Evolutionary conservation across 1,140 invertebrate genomes (phyloP).

Genomic region (Cepaea nemoralis): DNA sequence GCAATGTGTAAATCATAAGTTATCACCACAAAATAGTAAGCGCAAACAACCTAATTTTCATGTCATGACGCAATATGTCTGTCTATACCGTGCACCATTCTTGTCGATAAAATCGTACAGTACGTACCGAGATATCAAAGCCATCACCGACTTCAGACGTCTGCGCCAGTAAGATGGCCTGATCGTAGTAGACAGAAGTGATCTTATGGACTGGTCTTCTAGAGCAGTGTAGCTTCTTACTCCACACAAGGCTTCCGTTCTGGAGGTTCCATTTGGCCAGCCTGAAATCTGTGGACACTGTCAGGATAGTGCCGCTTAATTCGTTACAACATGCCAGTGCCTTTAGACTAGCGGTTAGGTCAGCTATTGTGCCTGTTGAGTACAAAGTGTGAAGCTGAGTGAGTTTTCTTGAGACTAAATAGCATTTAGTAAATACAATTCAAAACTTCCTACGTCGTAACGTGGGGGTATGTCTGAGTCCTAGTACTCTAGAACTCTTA

Average conservation of each 20-base stretch:
- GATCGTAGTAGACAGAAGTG: slow-evolving; percentile 25
- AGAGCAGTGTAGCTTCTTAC: neutral
- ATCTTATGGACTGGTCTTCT: neutral
- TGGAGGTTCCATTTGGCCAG: slow-evolving; percentile 23
- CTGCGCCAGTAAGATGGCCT: slow-evolving; percentile 25
- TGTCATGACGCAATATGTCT: too few relatives aligned
- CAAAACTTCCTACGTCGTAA: too few relatives aligned
- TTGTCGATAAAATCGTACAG: too few relatives aligned
- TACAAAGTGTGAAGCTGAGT: neutral
- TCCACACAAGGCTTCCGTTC: slow-evolving; percentile 17
- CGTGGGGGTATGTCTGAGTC: too few relatives aligned
- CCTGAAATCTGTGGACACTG: slow-evolving; percentile 22
- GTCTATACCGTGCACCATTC: too few relatives aligned
- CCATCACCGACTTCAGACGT: neutral
- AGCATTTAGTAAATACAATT: too few relatives aligned
- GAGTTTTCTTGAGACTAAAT: too few relatives aligned
- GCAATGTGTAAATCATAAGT: too few relatives aligned
- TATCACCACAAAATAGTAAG: too few relatives aligned
- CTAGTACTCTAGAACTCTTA: too few relatives aligned
- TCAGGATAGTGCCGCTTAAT: slow-evolving; percentile 15
- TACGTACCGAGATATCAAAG: neutral
- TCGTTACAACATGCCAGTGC: neutral
- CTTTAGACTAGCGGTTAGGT: neutral
- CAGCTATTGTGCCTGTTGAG: slow-evolving; percentile 15
- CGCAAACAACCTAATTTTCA: too few relatives aligned